Base-by-base conservation (phyloP, 1,140 invertebrate species). In the Radopholus similis region DNA sequence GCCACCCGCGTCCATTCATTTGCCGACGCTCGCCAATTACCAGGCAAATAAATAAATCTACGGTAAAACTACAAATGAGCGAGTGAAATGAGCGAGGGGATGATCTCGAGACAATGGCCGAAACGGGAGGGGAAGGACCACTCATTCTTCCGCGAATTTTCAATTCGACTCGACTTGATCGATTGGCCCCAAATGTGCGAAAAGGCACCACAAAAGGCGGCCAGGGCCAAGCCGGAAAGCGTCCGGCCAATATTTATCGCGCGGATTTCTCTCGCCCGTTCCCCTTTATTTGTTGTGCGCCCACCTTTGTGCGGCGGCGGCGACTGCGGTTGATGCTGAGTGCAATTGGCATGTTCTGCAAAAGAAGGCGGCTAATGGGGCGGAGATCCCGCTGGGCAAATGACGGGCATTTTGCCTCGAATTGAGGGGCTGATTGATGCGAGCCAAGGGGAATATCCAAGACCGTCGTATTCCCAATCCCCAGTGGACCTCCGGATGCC, bases 201-300 rank as follows among this genome's bases (percentile, higher is more conserved):
- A 47, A 4, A n/a, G 4, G n/a, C 44, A 15, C 5, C 44, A 47
- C 44, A 51, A 51, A 26, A 4, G 23, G 21, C 47, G 23, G 47
- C 23, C 9, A 26, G 47, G n/a, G n/a, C n/a, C n/a, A 51, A 15
- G 18, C 6, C 21, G 47, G 11, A 23, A 51, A 51, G 23, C 23
- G 47, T 28, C 47, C 30, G 9, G 47, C 47, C 23, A 51, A 51
- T 51, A 51, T 51, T 51, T 51, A 51, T 51, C 47, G 47, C 47
- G 47, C 47, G 23, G n/a, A 51, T 51, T 51, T 26, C 11, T 21
- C 4, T 21, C 6, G 4, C n/a, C 6, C 6, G 44, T 6, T 5
- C n/a, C 6, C 44, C n/a, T n/a, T n/a, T n/a, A n/a, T n/a, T n/a
- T n/a, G n/a, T n/a, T n/a, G n/a, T n/a, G n/a, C n/a, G n/a, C n/a